Percentiles rank a stretch among this genome's conserved stretches.
Evolutionary conservation across 2,888 invertebrate genomes (phyloP).

Genomic region (Lithophane leautieri): DNA sequence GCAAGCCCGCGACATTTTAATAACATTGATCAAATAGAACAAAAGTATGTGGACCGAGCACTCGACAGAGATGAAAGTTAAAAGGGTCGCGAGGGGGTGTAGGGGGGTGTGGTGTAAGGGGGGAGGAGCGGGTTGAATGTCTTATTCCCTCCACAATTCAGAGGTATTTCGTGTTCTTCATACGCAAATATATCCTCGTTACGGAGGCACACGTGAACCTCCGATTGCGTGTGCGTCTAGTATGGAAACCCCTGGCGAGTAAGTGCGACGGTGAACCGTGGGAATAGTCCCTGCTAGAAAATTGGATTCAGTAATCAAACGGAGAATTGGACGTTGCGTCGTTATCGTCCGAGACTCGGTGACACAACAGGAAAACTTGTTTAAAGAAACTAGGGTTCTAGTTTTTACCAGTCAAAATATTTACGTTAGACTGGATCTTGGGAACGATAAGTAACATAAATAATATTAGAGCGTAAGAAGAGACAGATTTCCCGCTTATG

Average conservation of each 20-base stretch:
- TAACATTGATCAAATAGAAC: conserved; percentile 91
- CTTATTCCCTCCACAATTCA: conserved; percentile 91
- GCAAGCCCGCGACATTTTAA: conserved; percentile 89
- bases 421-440: background rate
- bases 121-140: conserved; percentile 88
- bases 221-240: conserved; percentile 87
- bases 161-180: conserved; percentile 91
- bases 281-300: conserved; percentile 83
- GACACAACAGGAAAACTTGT: conserved; percentile 62
- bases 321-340: conserved; percentile 76
- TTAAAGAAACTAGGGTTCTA: conserved; percentile 48
- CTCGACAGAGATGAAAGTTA: conserved; percentile 91
- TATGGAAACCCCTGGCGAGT: conserved; percentile 80
- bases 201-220: conserved; percentile 89
- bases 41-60: conserved; percentile 91
- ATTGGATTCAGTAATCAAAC: conserved; percentile 87
- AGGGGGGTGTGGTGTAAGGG: conserved; percentile 67
- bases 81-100: conserved; percentile 88
- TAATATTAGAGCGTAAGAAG: background rate
- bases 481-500: background rate
- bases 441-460: too few relatives aligned
- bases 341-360: conserved; percentile 75
- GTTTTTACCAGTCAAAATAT: background rate
- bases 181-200: conserved; percentile 91
- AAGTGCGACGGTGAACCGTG: conserved; percentile 78